Conservation (phyloP, 2,797 vertebrate species). For the Fistularia tabacaria region DNA sequence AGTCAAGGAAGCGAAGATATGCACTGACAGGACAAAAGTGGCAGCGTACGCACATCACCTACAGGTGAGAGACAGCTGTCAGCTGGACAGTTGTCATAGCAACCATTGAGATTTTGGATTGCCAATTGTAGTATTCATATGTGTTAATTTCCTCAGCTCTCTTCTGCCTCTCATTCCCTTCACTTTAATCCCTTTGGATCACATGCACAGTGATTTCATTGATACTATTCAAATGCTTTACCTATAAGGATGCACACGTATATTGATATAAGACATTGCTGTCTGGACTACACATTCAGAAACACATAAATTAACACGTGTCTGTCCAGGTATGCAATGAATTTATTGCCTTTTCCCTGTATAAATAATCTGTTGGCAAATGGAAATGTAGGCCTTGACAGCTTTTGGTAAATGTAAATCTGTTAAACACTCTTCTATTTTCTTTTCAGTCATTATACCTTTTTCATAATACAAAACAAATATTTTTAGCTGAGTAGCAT, state of each 20-base stretch:
- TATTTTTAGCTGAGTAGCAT: slow-evolving; percentile 23
- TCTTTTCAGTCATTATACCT: slow-evolving; percentile 1
- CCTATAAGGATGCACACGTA: slow-evolving; percentile 12
- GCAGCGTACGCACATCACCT: slow-evolving; percentile 98
- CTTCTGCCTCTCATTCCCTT: slow-evolving; percentile 26
- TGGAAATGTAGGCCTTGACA: slow-evolving; percentile 12
- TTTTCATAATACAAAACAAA: slow-evolving; percentile 44
- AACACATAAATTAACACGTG: background rate
- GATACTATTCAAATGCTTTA: slow-evolving; percentile 49
- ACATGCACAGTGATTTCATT: slow-evolving; percentile 61
- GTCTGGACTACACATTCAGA: background rate
- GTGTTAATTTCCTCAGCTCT: slow-evolving; percentile 42
- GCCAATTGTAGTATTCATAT: slow-evolving; percentile 22
- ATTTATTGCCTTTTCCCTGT: slow-evolving; percentile 29
- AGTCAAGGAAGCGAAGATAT: slow-evolving; percentile 88
- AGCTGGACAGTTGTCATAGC: slow-evolving; percentile 49
- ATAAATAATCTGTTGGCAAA: slow-evolving; percentile 40
- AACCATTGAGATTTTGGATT: slow-evolving; percentile 24
- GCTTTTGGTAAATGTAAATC: background rate
- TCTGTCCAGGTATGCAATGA: too few relatives aligned
- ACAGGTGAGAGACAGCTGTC: slow-evolving; percentile 82
- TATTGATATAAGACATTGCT: slow-evolving; percentile 1
- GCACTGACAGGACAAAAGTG: slow-evolving; percentile 97
- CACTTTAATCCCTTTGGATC: slow-evolving; percentile 34
- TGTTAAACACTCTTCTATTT: background rate